Percentiles rank a stretch among this genome's conserved stretches.
Conservation (phyloP, 2,888 invertebrate genomes). For the Drosophila phalerata region DNA sequence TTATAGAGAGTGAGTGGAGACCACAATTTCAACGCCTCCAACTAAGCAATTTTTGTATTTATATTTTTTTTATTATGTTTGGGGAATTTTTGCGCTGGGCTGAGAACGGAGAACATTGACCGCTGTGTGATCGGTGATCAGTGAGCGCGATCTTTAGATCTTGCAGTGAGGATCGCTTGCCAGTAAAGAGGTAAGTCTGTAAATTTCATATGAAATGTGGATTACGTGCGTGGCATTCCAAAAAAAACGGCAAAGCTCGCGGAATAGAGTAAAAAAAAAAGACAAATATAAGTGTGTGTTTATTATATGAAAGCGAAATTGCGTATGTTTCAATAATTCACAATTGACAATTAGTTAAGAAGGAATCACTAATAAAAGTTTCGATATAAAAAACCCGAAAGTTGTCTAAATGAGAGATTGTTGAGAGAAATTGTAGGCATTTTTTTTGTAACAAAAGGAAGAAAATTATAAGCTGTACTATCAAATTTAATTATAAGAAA, state of each 20-base stretch:
- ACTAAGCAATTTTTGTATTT: conserved; percentile 30
- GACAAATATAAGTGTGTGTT: neutral
- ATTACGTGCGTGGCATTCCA: conserved; percentile 71
- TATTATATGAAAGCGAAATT: conserved; percentile 64
- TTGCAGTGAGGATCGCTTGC: conserved; percentile 46
- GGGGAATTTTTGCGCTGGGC: conserved; percentile 50
- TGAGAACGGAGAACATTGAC: conserved; percentile 44
- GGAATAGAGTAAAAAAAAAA: conserved; percentile 16
- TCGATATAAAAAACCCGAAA: too few species aligned
- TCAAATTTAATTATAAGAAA: too few species aligned
- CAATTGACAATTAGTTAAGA: conserved; percentile 25
- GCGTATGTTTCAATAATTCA: conserved; percentile 34
- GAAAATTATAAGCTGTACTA: too few species aligned
- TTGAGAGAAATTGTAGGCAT: too few species aligned
- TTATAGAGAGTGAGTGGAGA: conserved; percentile 64
- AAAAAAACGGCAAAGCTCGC: conserved; percentile 47
- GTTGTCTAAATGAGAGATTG: too few species aligned
- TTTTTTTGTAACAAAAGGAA: too few species aligned
- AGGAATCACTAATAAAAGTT: neutral
- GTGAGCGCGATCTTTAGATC: conserved; percentile 51
- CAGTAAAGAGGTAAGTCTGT: conserved; percentile 42
- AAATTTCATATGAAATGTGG: conserved; percentile 66
- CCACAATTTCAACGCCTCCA: conserved; percentile 9
- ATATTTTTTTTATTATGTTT: conserved; percentile 49
- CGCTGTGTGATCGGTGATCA: conserved; percentile 29